These are phyloP conservation scores for Synergus itoensis DNA, from an alignment of 2,888 invertebrate genomes.

Conservation along the genomic window DNA sequence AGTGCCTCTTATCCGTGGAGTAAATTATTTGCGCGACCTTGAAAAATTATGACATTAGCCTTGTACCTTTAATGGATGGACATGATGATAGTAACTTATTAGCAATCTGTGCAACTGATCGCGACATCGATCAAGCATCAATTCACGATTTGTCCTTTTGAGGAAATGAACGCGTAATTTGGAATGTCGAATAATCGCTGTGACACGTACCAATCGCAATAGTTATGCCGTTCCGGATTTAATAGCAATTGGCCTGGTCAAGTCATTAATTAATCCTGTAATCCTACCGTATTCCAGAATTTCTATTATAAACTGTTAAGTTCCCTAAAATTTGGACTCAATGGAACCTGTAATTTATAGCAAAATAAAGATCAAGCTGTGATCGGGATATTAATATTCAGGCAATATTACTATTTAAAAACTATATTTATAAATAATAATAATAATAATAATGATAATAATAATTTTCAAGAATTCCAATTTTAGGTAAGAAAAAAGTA, in stretches of 20 bases:
- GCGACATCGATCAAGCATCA: not conserved
- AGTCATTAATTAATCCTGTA: conserved; percentile 72
- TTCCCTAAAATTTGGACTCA: too few relatives aligned
- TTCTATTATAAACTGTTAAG: not conserved
- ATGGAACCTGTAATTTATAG: too few relatives aligned
- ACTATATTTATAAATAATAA: too few relatives aligned
- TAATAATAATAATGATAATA: too few relatives aligned
- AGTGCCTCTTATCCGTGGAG: too few relatives aligned
- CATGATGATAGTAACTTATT: not conserved
- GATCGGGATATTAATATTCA: too few relatives aligned
- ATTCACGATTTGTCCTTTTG: not conserved
- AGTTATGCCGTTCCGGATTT: conserved; percentile 68
- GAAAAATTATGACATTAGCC: not conserved
- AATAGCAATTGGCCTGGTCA: conserved; percentile 67
- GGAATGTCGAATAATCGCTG: conserved; percentile 66
- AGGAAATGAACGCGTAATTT: conserved; percentile 3
- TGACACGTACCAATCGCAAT: conserved; percentile 62
- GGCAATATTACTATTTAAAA: too few relatives aligned
- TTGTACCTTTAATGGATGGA: not conserved
- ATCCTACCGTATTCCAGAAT: conserved; percentile 54
- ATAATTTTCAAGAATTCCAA: too few relatives aligned
- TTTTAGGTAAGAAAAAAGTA: too few relatives aligned
- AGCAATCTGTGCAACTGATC: conserved; percentile 1
- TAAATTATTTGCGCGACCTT: not conserved
- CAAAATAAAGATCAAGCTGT: too few relatives aligned